A percentile compares a stretch with the other conserved stretches of the same genome.
phyloP scores from a whole-genome alignment of 2,797 vertebrate genomes.

The Picus viridis region DNA sequence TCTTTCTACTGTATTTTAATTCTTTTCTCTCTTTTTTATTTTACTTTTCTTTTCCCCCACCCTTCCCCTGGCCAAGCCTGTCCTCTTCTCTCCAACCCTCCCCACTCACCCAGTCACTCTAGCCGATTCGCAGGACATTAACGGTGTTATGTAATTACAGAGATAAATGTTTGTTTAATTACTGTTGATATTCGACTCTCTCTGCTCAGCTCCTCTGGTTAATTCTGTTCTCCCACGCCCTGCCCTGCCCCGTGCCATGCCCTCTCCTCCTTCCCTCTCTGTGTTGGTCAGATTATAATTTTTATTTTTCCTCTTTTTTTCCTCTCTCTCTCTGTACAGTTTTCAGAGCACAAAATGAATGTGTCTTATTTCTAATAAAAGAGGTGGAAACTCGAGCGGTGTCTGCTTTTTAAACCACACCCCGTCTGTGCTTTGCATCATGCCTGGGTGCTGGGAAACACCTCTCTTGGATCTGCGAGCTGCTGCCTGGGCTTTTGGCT shows the following conservation, averaged over 20 bases:
- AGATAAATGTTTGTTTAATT: conserved; percentile 73
- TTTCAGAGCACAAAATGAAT: conserved; percentile 98
- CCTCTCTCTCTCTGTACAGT: conserved; percentile 86
- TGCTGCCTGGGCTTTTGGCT: background rate
- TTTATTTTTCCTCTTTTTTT: conserved; percentile 11
- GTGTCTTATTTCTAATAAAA: conserved; percentile 98
- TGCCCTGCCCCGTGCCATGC: background rate
- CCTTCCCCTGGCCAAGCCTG: background rate
- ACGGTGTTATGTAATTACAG: conserved; percentile 64
- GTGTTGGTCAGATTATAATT: conserved; percentile 6
- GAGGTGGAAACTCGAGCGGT: conserved; percentile 69
- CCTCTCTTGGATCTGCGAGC: background rate
- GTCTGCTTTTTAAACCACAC: conserved; percentile 38
- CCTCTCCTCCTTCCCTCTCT: background rate
- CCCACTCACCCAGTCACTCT: background rate
- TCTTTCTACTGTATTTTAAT: conserved; percentile 92
- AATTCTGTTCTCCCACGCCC: conserved; percentile 74
- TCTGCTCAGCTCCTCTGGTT: conserved; percentile 65
- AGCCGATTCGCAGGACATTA: conserved; percentile 35
- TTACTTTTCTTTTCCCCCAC: background rate
- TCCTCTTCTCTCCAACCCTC: background rate
- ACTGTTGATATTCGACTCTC: conserved; percentile 78
- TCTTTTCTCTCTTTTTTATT: conserved; percentile 72
- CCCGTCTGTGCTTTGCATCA: background rate
- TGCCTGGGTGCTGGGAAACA: background rate